Percentiles rank a stretch among this genome's conserved stretches.
Evolutionary conservation across 2,113 vertebrate genomes (phyloP).

Genomic region (Passer montanus): DNA sequence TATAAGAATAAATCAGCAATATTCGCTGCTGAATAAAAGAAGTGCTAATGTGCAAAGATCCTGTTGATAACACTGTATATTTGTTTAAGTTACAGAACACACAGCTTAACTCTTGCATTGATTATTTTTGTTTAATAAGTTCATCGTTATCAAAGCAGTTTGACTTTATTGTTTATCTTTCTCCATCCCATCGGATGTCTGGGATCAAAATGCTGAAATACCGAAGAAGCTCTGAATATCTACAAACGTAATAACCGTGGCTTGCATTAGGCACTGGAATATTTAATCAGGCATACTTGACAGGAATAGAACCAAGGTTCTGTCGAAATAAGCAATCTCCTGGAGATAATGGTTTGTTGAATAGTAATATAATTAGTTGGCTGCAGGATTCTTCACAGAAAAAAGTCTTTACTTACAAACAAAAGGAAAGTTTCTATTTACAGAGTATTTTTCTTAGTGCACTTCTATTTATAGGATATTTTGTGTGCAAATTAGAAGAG

Average conservation of each 20-base stretch:
- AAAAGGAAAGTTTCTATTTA: constrained; percentile 12
- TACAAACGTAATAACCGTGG: not conserved
- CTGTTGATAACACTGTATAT: not conserved
- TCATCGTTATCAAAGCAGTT: not conserved
- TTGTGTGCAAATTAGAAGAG: not conserved
- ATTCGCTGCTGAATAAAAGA: not conserved
- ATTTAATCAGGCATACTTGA: not conserved
- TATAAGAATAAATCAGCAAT: not conserved
- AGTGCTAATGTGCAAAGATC: not conserved
- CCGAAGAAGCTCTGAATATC: not conserved
- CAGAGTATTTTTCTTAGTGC: not conserved
- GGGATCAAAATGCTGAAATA: not conserved
- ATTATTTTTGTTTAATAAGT: not conserved
- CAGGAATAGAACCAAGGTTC: not conserved
- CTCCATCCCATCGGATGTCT: not conserved
- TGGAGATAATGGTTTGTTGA: constrained; percentile 11
- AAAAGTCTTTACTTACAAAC: not conserved
- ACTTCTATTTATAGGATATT: not conserved
- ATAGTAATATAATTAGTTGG: not conserved
- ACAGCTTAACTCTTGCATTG: not conserved
- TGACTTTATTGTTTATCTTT: not conserved
- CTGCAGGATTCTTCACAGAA: not conserved
- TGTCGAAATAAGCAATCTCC: constrained; percentile 2
- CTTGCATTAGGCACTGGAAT: not conserved
- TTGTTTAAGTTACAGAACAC: not conserved